Evolutionary conservation across 2,888 invertebrate species (phyloP), one percentile per base, ranked within the genome.

Genomic region (Sesia bembeciformis): DNA sequence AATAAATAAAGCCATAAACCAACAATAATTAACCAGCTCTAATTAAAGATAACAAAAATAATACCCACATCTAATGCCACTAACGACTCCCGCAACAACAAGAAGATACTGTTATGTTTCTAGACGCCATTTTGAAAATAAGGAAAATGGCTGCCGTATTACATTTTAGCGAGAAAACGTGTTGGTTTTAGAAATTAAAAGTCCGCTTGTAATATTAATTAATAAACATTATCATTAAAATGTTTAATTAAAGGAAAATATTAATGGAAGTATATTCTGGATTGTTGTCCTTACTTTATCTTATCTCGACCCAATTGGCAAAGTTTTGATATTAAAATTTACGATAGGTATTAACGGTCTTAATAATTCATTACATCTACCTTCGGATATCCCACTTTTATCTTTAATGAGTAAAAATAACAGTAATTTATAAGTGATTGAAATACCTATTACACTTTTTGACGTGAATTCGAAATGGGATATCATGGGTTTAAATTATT

Each of bases 101-200:
- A 39, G 46, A 53, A 53, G 43, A 43, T 43, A 53, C 39, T 43
- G 46, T 53, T 46, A 53, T 53, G 43, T 39, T 46, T 43, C 46
- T 7, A 7, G 43, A 6, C 46, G 53, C 53, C 53, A 53, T 53
- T 53, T 53, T 53, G 53, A 5, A 49, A 40, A 42, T 41, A 7
- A 39, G n/a, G 38, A 40, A 53, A 53, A 41, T 23, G 43, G 53
- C 46, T 4, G 53, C 39, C n/a, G 40, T 8, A 40, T 52, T 52
- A 40, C 23, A 41, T 52, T 52, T 52, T 40, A 40, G 39, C 52
- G 43, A 5, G 52, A 52, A 51, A 52, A 4, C 40, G 5, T 6
- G 52, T 52, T 52, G 40, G 41, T 52, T 43, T 52, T 40, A 52
- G 52, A 52, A 52, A 52, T 52, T 52, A 52, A 52, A 52, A 52